Evolutionary conservation across 2,113 vertebrate species (phyloP).

Genomic region (Corapipo altera): DNA sequence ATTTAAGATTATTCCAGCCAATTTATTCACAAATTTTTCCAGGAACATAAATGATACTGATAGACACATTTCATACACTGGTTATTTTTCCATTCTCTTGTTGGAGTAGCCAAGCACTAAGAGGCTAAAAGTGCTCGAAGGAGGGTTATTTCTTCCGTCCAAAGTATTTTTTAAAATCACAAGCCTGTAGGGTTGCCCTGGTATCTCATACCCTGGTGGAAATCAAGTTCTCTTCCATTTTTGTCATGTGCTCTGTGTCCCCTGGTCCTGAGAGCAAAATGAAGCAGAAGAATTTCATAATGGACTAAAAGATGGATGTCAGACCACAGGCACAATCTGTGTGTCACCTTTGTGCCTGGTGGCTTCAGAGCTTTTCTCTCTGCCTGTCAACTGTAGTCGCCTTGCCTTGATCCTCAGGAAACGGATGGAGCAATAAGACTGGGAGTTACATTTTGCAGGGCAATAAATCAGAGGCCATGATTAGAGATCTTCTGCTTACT

Average conservation of each 20-base stretch:
- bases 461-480: neutral
- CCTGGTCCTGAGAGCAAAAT: neutral
- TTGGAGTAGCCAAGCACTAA: neutral
- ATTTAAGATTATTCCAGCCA: neutral
- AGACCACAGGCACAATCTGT: neutral
- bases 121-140: neutral
- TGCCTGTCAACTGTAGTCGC: neutral
- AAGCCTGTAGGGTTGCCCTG: neutral
- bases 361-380: neutral
- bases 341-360: neutral
- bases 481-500: neutral
- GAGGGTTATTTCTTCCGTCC: neutral
- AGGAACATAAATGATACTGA: neutral
- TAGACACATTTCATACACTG: neutral
- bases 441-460: neutral
- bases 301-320: neutral
- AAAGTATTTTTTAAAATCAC: neutral
- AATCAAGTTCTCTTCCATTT: neutral
- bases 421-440: neutral
- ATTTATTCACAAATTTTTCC: neutral
- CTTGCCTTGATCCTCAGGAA: neutral
- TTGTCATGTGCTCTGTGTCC: neutral
- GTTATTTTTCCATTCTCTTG: neutral
- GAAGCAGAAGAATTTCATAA: neutral
- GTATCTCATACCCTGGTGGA: neutral